These are phyloP conservation scores for Sebastolobus altivelis DNA, from an alignment of 2,797 vertebrate species.

Conservation along the genomic window DNA sequence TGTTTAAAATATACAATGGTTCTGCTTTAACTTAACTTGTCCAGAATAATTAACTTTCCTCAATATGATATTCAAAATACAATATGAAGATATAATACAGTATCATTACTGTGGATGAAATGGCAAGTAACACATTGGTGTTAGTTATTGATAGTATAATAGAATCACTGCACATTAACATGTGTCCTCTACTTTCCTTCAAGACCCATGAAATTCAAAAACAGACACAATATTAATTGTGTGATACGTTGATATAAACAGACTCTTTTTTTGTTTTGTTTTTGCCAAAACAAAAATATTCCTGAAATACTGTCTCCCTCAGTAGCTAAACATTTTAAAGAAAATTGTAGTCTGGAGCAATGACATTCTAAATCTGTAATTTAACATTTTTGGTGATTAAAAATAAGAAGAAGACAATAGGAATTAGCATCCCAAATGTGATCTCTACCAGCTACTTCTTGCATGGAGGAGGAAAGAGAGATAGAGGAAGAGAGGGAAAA, in stretches of 20 bases:
- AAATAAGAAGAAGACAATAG: constrained; percentile 46
- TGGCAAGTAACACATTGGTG: not conserved
- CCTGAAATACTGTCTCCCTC: not conserved
- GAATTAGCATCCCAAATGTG: constrained; percentile 55
- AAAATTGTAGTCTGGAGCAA: not conserved
- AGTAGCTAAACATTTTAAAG: not conserved
- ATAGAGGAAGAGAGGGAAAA: constrained; percentile 25
- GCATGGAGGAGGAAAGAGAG: constrained; percentile 16
- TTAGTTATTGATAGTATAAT: not conserved
- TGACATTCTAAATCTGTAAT: constrained; percentile 9
- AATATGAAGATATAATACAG: not conserved
- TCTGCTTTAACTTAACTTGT: not conserved
- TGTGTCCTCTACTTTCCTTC: not conserved
- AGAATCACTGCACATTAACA: not conserved
- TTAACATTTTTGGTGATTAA: constrained; percentile 43
- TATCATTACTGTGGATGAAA: not conserved
- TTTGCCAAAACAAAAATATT: not conserved
- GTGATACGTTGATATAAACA: not conserved
- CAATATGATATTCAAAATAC: not conserved
- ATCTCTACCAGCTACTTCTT: constrained; percentile 34
- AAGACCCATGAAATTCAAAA: not conserved
- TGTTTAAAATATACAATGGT: constrained; percentile 7
- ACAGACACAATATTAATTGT: not conserved
- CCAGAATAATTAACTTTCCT: not conserved
- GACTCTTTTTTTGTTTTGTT: not conserved